These are phyloP conservation scores for Oscheius onirici DNA, from an alignment of 2,888 invertebrate genomes.

Conservation along the genomic window DNA sequence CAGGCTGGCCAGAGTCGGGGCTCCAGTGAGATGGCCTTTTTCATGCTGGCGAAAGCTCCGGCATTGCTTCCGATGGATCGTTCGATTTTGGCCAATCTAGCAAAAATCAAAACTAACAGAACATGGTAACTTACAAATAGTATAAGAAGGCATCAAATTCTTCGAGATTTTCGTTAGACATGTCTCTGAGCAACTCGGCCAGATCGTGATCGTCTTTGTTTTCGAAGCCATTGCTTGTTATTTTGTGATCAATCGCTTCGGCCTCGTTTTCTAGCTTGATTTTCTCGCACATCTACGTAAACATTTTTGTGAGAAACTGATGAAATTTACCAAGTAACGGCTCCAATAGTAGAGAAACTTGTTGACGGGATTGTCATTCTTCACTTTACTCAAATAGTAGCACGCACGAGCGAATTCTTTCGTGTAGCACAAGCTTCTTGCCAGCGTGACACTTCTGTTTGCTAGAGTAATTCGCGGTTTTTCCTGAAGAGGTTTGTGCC, in stretches of 20 bases:
- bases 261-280: slow-evolving; percentile 53
- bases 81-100: slow-evolving; percentile 36
- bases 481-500: not conserved
- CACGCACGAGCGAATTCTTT: slow-evolving; percentile 70
- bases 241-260: slow-evolving; percentile 52
- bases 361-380: slow-evolving; percentile 77
- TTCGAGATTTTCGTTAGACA: slow-evolving; percentile 38
- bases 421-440: slow-evolving; percentile 33
- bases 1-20: slow-evolving; percentile 90
- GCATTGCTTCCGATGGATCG: slow-evolving; percentile 37
- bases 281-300: slow-evolving; percentile 38
- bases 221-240: slow-evolving; percentile 28
- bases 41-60: slow-evolving; percentile 36
- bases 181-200: slow-evolving; percentile 30
- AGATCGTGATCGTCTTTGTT: slow-evolving; percentile 13
- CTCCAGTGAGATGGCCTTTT: slow-evolving; percentile 44
- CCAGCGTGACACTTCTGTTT: slow-evolving; percentile 28
- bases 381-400: slow-evolving; percentile 76
- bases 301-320: not conserved
- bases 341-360: slow-evolving; percentile 78
- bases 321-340: slow-evolving; percentile 52
- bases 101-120: not conserved
- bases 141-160: slow-evolving; percentile 26
- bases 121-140: slow-evolving; percentile 21
- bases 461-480: not conserved